Base-by-base conservation (phyloP, 2,797 vertebrate genomes). In the Lateolabrax maculatus region DNA sequence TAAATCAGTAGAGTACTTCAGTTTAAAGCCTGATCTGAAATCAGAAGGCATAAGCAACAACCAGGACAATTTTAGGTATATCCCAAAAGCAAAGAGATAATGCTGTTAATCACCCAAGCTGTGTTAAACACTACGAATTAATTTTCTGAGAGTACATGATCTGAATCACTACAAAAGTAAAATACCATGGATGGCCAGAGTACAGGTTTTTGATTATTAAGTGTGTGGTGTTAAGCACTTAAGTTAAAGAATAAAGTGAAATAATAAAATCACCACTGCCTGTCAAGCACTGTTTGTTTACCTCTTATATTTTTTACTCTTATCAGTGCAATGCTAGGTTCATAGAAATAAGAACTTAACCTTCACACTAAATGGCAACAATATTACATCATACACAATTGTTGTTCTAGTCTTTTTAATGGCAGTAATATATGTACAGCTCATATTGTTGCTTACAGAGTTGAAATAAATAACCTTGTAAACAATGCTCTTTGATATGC, bases 11-110 rank as follows among this genome's bases (percentile, higher is more conserved):
- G 58, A 72, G 70, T n/a, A 52, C 52, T 77, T 65, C 15, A 23
- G 27, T 65, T 78, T 63, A 41, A 80, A 79, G 70, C 43, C 36
- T 75, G 37, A 81, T 70, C 53, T 79, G 61, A 79, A 80, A 76
- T 81, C 66, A 85, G 52, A 44, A 48, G 15, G 37, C 61, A 37
- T 44, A 29, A 49, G 51, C 53, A 69, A 49, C 61, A 51, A 62
- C 3, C 8, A 23, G 52, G 43, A 77, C 44, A 25, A 51, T 63
- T 77, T 71, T 61, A 64, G 65, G 75, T 75, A 68, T 25, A 67
- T 72, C 68, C 49, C 25, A 67, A 27, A 83, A 68, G 63, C 43
- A 27, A 61, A 70, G 74, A 61, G 52, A 81, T 44, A 75, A 64
- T 62, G 51, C 19, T 1, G 60, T 82, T 83, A 73, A 85, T 88